phyloP scores from a whole-genome alignment of 1,140 invertebrate species.

The Piezodorus guildinii region DNA sequence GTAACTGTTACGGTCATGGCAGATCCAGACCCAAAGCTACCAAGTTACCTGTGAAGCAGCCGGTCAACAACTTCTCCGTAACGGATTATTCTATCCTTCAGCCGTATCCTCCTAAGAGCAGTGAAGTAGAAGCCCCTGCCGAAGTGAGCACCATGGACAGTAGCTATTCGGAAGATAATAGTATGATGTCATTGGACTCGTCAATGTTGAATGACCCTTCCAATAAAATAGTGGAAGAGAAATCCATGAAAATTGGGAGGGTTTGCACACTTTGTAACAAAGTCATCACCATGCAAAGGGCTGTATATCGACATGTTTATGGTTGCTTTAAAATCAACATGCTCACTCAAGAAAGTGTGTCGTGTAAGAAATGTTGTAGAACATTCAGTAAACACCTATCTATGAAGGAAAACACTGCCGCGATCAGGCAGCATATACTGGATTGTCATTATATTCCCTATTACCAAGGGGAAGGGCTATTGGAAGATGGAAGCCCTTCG shows the following conservation, averaged over 20 bases:
- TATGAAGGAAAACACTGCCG: constrained; percentile 5
- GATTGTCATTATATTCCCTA: constrained; percentile 7
- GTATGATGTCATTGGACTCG: neutral
- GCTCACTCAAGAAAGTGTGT: neutral
- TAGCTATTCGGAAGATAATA: neutral
- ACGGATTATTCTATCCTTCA: no score
- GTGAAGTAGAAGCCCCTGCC: no score
- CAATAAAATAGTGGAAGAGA: neutral
- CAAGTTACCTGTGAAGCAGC: no score
- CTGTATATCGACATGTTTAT: neutral
- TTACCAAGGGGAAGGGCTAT: neutral
- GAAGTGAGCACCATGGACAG: neutral
- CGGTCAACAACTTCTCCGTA: no score
- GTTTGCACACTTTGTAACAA: constrained; percentile 2
- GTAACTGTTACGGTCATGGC: neutral
- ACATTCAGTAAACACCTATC: neutral
- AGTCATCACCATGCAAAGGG: constrained; percentile 1
- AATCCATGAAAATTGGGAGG: neutral
- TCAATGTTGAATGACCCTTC: neutral
- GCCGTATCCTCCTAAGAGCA: no score
- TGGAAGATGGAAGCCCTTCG: neutral
- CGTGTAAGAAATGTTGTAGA: neutral
- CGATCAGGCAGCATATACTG: neutral
- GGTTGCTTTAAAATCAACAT: neutral
- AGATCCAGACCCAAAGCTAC: neutral